These are phyloP conservation scores for Bradynema listronoti DNA, from an alignment of 1,140 invertebrate genomes.

Conservation along the genomic window DNA sequence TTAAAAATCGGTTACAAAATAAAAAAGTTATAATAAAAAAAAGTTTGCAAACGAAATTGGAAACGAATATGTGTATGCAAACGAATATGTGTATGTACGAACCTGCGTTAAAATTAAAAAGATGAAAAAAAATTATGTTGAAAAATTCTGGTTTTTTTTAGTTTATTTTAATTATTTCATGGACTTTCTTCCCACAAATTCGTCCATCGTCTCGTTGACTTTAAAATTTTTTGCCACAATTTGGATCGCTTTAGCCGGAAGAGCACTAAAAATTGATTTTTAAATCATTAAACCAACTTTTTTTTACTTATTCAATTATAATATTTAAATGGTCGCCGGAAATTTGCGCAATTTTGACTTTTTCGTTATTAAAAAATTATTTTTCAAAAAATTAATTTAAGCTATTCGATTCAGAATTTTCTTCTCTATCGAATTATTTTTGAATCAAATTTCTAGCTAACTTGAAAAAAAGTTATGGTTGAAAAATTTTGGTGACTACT, in stretches of 20 bases:
- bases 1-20: too few relatives aligned
- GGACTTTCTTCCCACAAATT: not conserved
- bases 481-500: too few relatives aligned
- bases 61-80: too few relatives aligned
- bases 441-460: not conserved
- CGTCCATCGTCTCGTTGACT: conserved; percentile 26
- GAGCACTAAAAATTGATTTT: conserved; percentile 17
- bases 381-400: not conserved
- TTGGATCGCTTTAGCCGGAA: conserved; percentile 21
- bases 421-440: not conserved
- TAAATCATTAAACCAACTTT: not conserved
- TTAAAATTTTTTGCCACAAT: conserved; percentile 28
- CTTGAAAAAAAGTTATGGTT: too few relatives aligned
- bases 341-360: not conserved
- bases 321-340: not conserved
- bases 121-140: too few relatives aligned
- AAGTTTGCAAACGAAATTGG: too few relatives aligned
- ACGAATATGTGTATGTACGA: too few relatives aligned
- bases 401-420: not conserved
- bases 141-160: too few relatives aligned
- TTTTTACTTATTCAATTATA: not conserved
- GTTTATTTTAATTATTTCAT: too few relatives aligned
- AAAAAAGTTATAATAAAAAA: too few relatives aligned
- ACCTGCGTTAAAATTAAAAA: too few relatives aligned
- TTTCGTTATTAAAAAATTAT: not conserved